These are phyloP conservation scores for Holothuria glaberrima DNA, from an alignment of 35 echinoderm and acorn worm genomes.

Conservation along the genomic window DNA sequence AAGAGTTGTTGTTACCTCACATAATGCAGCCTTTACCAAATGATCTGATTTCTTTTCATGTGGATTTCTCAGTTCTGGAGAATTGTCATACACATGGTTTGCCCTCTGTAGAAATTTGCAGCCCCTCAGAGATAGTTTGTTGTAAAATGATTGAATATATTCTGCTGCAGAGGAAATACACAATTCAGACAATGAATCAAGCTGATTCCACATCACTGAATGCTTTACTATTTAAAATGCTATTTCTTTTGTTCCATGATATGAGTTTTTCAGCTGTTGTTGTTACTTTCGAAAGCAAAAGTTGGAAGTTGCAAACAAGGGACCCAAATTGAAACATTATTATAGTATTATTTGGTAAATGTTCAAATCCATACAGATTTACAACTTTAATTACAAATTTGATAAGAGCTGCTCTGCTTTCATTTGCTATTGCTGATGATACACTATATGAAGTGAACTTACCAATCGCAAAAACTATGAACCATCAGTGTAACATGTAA, in stretches of 20 bases:
- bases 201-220: slow-evolving; percentile 18
- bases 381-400: too few relatives aligned
- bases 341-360: not conserved
- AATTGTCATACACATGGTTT: not conserved
- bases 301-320: slow-evolving; percentile 19
- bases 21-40: not conserved
- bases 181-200: slow-evolving; percentile 21
- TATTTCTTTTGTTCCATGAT: slow-evolving; percentile 32
- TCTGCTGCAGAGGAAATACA: not conserved
- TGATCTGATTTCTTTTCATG: too few relatives aligned
- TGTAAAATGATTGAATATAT: not conserved
- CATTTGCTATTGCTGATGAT: not conserved
- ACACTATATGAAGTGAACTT: not conserved
- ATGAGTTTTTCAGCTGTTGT: slow-evolving; percentile 2
- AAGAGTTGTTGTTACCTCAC: not conserved
- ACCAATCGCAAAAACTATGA: slow-evolving; percentile 11
- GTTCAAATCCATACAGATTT: too few relatives aligned
- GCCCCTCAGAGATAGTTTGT: not conserved
- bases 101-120: slow-evolving; percentile 5
- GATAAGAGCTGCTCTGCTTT: not conserved
- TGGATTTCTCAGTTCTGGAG: not conserved
- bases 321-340: slow-evolving; percentile 39
- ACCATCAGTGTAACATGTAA: slow-evolving; percentile 9
- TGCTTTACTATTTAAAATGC: not conserved
- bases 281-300: slow-evolving; percentile 39